Percentiles rank a stretch among this genome's conserved stretches.
These are phyloP conservation scores for Manis crassicaudata DNA, from an alignment of 2,797 vertebrate genomes.

Conservation along the genomic window DNA sequence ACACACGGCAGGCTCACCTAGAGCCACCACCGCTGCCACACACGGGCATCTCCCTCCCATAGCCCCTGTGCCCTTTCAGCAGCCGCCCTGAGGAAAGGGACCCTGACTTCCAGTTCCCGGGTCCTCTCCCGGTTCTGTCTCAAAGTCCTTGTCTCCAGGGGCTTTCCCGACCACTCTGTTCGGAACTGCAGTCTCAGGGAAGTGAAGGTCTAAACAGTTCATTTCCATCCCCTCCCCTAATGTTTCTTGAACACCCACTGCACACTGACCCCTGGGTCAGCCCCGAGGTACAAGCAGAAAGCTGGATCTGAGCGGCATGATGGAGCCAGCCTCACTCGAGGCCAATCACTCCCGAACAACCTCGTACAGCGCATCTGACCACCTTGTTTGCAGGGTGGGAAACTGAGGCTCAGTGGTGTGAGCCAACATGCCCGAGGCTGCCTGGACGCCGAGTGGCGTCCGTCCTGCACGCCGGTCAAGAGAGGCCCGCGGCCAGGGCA, in stretches of 20 bases:
- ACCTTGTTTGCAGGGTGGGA: not conserved
- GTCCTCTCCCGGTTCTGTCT: not conserved
- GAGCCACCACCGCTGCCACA: not conserved
- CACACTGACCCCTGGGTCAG: no score
- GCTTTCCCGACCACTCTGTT: not conserved
- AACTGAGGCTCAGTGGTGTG: not conserved
- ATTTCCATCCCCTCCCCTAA: not conserved
- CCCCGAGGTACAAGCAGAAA: not conserved
- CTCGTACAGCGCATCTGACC: not conserved
- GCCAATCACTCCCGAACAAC: not conserved
- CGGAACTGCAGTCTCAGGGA: not conserved
- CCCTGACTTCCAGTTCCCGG: no score
- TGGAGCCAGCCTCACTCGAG: no score
- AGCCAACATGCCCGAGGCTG: not conserved
- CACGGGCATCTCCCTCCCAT: not conserved
- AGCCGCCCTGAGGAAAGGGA: not conserved
- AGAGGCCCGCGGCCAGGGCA: not conserved
- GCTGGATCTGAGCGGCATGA: not conserved
- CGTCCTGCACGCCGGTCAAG: rapidly evolving
- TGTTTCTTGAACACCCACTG: not conserved
- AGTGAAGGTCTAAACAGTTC: not conserved
- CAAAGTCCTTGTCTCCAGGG: not conserved
- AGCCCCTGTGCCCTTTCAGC: not conserved
- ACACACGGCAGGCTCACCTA: rapidly evolving
- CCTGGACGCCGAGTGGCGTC: not conserved